Conservation (phyloP, 2,113 vertebrate species). For the Sylvilagus bachmani region DNA sequence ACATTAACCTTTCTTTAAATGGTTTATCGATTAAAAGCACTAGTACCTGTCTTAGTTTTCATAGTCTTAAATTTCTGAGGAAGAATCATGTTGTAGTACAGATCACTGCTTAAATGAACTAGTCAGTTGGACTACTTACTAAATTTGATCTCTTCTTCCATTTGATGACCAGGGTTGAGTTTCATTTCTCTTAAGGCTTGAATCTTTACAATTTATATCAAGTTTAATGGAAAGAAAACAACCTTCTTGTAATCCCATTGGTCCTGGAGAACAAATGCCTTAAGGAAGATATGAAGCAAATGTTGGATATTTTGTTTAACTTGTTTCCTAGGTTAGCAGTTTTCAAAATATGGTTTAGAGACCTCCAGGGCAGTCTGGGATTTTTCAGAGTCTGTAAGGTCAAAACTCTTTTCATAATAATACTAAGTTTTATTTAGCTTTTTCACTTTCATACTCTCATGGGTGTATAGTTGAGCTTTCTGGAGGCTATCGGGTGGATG, state of each 20-base stretch:
- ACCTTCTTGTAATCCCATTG: not conserved
- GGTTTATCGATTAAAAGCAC: not conserved
- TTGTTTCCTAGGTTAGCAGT: not conserved
- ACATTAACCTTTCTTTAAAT: not conserved
- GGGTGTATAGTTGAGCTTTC: not conserved
- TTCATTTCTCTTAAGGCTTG: not conserved
- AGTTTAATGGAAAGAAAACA: not conserved
- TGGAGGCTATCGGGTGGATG: no score
- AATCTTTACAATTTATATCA: not conserved
- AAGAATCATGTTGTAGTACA: not conserved
- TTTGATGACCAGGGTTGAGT: not conserved
- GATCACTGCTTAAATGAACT: not conserved
- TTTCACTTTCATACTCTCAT: not conserved
- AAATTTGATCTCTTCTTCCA: not conserved
- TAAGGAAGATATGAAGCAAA: not conserved
- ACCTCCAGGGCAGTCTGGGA: not conserved
- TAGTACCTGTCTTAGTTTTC: not conserved
- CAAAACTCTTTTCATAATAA: conserved; percentile 24
- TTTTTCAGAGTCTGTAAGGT: not conserved
- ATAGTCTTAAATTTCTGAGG: not conserved
- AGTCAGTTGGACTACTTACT: not conserved
- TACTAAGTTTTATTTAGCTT: not conserved
- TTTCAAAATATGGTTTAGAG: conserved; percentile 26
- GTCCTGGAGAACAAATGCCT: not conserved
- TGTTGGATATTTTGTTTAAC: not conserved